These are phyloP conservation scores for Urocynchramus pylzowi DNA, from an alignment of 2,113 vertebrate species.

Conservation along the genomic window DNA sequence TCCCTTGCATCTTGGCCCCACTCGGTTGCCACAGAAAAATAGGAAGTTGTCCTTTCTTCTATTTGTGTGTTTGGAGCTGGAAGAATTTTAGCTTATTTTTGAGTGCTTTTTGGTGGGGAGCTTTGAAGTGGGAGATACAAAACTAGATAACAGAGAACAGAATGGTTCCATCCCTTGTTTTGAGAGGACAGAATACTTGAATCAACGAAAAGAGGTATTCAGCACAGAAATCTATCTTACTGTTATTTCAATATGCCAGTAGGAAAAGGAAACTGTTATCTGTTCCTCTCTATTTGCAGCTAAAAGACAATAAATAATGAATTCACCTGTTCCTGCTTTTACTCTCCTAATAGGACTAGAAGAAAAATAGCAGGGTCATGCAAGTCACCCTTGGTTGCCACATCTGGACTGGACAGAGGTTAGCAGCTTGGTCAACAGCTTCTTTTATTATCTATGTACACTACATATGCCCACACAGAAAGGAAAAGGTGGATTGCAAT, in stretches of 20 bases:
- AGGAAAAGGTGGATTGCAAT: not conserved
- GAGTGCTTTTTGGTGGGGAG: not conserved
- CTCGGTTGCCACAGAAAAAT: rapidly evolving
- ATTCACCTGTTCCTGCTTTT: not conserved
- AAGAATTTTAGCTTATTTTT: not conserved
- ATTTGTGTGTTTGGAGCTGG: not conserved
- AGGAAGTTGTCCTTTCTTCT: not conserved
- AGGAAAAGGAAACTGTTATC: not conserved
- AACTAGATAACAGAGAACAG: not conserved
- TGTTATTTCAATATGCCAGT: not conserved
- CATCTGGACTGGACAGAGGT: not conserved
- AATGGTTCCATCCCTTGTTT: not conserved
- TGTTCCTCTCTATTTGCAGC: not conserved
- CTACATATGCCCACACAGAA: not conserved
- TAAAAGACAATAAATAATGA: not conserved
- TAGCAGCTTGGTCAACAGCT: not conserved
- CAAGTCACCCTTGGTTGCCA: not conserved
- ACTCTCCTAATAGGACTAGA: not conserved
- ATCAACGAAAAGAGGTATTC: not conserved
- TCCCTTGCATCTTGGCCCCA: not conserved
- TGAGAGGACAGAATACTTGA: not conserved
- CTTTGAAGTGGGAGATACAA: not conserved
- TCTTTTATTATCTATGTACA: not conserved
- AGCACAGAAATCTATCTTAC: not conserved
- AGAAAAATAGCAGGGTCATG: not conserved